Base-by-base conservation (phyloP, 1,140 invertebrate species). In the Coptotermes formosanus region DNA sequence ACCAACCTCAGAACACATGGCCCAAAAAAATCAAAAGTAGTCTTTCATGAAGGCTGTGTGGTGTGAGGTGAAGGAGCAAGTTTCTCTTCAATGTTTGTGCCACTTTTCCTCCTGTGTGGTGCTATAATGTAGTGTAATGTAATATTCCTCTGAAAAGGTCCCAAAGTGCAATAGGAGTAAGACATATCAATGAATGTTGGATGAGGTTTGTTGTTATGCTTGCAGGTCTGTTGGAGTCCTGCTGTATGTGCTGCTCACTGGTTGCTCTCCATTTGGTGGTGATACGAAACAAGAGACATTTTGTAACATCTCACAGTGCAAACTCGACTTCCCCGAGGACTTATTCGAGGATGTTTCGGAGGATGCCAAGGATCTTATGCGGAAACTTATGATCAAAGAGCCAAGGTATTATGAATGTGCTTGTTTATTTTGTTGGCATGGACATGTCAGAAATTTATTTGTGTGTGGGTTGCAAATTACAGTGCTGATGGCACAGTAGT, bases 201-300 rank as follows among this genome's bases (percentile, higher is more conserved):
- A 19, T 55, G 52, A 55, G 52, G 1, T 55, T 48, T 48, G 38
- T 23, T 44, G 88, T 85, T 84, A 45, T 85, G 89, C 82, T 88
- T 91, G 12, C 89, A 95, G 95, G 94, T 95, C 94, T 82, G 90
- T 96, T 30, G 95, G 95, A 25, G 94, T 96, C 11, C 93, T 96
- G 30, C 93, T 94, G 6, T 96, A 96, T 89, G 95, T 96, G 2
- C 92, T 96, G 59, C 89, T 96, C 85, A 95, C 95, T 8, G 95
- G 95, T 25, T 95, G 95, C 89, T 94, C 95, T 21, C 95, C 95
- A 0, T 96, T 96, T 89, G 94, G 94, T 44, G 95, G 95, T 19
- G 95, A 96, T 85, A 94, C 93, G 38, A 95, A 96, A 88, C 94
- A 95, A 88, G 95, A 96, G 89, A 96, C 95, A 0, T 96, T 95